Base-by-base conservation (phyloP, 2,113 vertebrate species). In the Rhinoderma darwinii region DNA sequence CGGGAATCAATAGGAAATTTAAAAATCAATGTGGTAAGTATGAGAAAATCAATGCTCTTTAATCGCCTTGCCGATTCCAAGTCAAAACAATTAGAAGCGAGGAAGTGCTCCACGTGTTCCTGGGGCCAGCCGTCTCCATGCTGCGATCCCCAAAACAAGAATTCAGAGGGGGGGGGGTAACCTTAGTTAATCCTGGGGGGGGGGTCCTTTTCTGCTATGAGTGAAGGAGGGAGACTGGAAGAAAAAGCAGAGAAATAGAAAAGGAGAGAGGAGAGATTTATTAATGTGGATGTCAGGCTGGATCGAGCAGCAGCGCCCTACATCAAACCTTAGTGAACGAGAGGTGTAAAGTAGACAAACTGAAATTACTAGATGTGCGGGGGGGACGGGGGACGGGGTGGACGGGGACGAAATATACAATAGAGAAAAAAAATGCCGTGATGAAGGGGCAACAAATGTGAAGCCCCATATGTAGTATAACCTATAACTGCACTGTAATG, bases 1-100 rank as follows among this genome's bases (percentile, higher is more conserved):
- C 94, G 25, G 89, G 94, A 95, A 97, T 97, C 96, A 96, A 97
- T 96, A 96, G 94, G 96, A 98, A 97, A 96, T 96, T 96, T 96
- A 96, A 97, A 97, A 98, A 97, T 97, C 96, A 96, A 97, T 97
- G 96, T 95, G 95, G 96, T 96, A 96, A 96, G 96, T 94, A 95
- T 95, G 95, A 95, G 94, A 95, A 98, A 98, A 98, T 98, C 97
- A 94, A 98, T 97, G 96, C 92, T 94, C 93, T 94, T 97, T 98
- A 98, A 98, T 97, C 96, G 96, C 96, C 95, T 96, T 97, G 96
- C 96, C 96, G 96, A 97, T 97, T 94, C 94, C 92, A 95, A 96
- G 96, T 97, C 96, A 97, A 97, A 97, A 97, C 97, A 97, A 97
- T 98, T 97, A 98, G 96, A 95, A 93, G 95, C 95, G 93, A 95